Evolutionary conservation across 1,140 invertebrate genomes (phyloP), one percentile per base, ranked within the genome.

Genomic region (Ectropis grisescens): DNA sequence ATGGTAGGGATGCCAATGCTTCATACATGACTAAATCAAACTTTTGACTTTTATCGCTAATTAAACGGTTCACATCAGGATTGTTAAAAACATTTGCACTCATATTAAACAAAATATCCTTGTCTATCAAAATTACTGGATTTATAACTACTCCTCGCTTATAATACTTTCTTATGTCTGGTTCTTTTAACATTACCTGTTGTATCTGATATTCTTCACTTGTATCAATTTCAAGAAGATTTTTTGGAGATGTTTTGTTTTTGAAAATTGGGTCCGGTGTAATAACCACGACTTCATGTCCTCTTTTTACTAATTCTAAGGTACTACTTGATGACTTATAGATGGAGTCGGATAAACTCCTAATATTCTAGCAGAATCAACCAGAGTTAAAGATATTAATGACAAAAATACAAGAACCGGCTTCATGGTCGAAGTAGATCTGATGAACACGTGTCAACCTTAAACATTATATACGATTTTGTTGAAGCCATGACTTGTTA

Each of bases 11-110:
- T 6, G 40, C 28, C 3, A 66, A 41, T 34, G 41, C 44, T 45
- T 74, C 72, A 3, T 53, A 37, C 7, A 78, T 37, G 1, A 70
- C 42, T 8, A 78, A 41, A 54, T 78, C 68, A 36, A 72, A 78
- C 11, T 58, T 43, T 48, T 64, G 38, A 14, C 22, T 58, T 41
- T 50, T 44, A 32, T 67, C 46, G 2, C 57, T 39, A 11, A 69
- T 50, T 1, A 71, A 14, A 19, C 47, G 41, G 42, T 65, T 43
- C 2, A 76, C 50, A 37, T 44, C 15, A 23, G 32, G 11, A 11
- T 27, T 15, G 24, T 52, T 37, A 5, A 48, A n/a, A n/a, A n/a
- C n/a, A n/a, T n/a, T n/a, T n/a, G n/a, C n/a, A n/a, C n/a, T n/a
- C n/a, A n/a, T n/a, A n/a, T n/a, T n/a, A n/a, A n/a, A n/a, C n/a